Evolutionary conservation across 2,113 vertebrate species (phyloP).

Genomic region (Lamprologus speciosus): DNA sequence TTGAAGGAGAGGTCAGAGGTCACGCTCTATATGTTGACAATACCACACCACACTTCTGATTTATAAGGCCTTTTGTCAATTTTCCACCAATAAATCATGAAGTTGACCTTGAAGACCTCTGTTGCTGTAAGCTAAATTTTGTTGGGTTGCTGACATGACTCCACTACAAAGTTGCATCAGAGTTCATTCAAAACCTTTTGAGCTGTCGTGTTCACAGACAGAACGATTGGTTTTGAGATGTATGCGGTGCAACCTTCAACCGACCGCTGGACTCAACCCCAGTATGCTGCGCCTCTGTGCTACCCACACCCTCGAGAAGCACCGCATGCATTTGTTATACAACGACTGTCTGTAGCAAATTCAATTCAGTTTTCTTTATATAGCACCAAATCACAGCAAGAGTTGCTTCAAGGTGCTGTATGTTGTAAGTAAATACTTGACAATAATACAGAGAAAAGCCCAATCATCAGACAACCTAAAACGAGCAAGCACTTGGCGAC

Average conservation of each 20-base stretch:
- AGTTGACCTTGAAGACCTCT: rapidly evolving
- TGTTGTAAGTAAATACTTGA: background rate
- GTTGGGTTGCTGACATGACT: background rate
- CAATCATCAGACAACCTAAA: background rate
- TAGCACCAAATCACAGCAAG: background rate
- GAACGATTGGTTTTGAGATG: background rate
- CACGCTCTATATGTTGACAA: background rate
- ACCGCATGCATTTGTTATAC: background rate
- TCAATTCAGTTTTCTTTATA: background rate
- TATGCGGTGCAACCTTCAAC: background rate
- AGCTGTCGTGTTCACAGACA: background rate
- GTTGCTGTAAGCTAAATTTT: background rate
- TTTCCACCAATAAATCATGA: background rate
- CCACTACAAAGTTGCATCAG: background rate
- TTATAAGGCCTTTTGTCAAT: background rate
- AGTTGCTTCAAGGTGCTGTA: background rate
- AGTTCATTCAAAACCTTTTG: background rate
- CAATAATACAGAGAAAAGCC: background rate
- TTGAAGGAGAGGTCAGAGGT: background rate
- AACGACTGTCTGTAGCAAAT: background rate
- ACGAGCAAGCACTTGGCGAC: rapidly evolving
- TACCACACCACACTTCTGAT: background rate
- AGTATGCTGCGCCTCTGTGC: background rate
- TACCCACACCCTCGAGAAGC: background rate
- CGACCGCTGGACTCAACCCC: background rate